Base-by-base conservation (phyloP, 2,888 invertebrate genomes). In the Sycophila texana region DNA sequence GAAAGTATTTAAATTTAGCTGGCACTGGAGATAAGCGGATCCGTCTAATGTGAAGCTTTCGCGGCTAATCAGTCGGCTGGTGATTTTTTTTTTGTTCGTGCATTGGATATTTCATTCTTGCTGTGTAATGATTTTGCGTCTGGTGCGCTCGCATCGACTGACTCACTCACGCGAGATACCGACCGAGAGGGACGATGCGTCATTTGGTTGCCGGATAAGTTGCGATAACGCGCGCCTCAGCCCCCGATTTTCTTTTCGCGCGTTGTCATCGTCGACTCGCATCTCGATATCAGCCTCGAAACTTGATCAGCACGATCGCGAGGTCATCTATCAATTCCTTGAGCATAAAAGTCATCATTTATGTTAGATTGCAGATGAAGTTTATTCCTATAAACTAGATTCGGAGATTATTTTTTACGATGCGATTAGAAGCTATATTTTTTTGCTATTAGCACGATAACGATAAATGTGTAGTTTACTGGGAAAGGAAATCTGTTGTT, bases 211-310 rank as follows among this genome's bases (percentile, higher is more conserved):
- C 39, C 1, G 55, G 61, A 74, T 57, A 66, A 66, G 65, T 39
- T 16, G 67, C 55, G 73, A 74, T 74, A 74, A 63, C 39, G 18
- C 30, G 71, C 63, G 20, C 53, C 63, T 73, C 57, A 51, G 47
- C 47, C 39, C 58, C 47, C 39, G 49, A 39, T 75, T 77, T 66
- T 79, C 71, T 68, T 55, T 61, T 71, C 60, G 49, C 75, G 73
- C 39, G 2, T 53, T 14, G 39, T 76, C 55, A 47, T 76, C 63
- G 47, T 68, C 16, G 16, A 53, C 18, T 55, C 7, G 53, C 10
- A 16, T 20, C 14, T 65, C 16, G 14, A 53, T 53, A 53, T n/a
- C 53, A 16, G 14, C 53, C 53, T n/a, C n/a, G n/a, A 53, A 53
- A 53, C 39, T 39, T 10, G 39, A 39, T 39, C 39, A 7, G 39